Percentiles rank a stretch among this genome's conserved stretches.
Evolutionary conservation across 1,140 invertebrate species (phyloP).

Genomic region (Plectrocnemia conspersa): DNA sequence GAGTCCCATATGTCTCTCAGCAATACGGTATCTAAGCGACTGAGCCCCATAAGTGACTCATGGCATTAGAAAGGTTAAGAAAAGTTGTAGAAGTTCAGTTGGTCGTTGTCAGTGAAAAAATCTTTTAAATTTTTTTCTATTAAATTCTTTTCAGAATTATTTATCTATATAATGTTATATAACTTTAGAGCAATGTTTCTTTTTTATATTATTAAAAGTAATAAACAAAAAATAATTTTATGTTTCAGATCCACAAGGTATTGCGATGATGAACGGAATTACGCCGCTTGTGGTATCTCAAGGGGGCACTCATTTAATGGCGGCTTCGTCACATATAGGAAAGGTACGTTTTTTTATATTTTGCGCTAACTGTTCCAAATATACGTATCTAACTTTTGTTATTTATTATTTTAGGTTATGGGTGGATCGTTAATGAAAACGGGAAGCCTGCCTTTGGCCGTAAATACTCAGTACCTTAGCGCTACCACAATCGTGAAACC

Average conservation of each 20-base stretch:
- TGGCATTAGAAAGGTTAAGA: too few relatives aligned
- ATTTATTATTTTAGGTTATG: conserved; percentile 30
- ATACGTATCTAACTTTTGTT: neutral
- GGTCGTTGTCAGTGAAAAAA: too few relatives aligned
- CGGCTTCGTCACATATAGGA: conserved; percentile 30
- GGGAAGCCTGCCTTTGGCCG: conserved; percentile 21
- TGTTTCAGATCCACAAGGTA: conserved; percentile 25
- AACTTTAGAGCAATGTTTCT: too few relatives aligned
- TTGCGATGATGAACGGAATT: conserved; percentile 41
- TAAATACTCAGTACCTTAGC: conserved; percentile 31
- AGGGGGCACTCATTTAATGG: conserved; percentile 40
- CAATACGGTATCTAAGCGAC: too few relatives aligned
- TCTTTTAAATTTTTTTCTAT: too few relatives aligned
- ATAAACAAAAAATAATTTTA: conserved; percentile 5
- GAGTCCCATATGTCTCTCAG: too few relatives aligned
- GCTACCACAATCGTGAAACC: conserved; percentile 25
- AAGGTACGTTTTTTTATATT: conserved; percentile 22
- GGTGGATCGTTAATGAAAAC: conserved; percentile 24
- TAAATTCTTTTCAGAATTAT: too few relatives aligned
- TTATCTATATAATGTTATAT: too few relatives aligned
- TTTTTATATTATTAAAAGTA: neutral
- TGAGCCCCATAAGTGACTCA: too few relatives aligned
- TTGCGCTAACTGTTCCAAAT: neutral
- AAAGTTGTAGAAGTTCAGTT: too few relatives aligned
- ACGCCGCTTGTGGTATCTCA: conserved; percentile 47